Conservation (phyloP, 2,888 invertebrate species). For the Trichopoda pennipes region DNA sequence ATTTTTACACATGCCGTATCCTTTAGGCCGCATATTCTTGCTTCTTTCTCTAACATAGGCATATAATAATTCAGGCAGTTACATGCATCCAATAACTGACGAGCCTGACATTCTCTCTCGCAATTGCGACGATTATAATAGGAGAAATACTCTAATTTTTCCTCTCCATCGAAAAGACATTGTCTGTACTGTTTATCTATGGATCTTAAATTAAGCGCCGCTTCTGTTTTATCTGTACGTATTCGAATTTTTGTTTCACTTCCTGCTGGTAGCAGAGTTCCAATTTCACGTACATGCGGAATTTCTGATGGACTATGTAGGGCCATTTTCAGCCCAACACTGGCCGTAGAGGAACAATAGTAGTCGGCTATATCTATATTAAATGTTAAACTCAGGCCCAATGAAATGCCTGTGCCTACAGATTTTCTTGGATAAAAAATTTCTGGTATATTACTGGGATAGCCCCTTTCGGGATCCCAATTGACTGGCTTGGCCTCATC, state of each 20-base stretch:
- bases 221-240: conserved; percentile 60
- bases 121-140: conserved; percentile 89
- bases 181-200: conserved; percentile 79
- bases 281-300: conserved; percentile 69
- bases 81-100: conserved; percentile 82
- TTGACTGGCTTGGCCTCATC: conserved; percentile 79
- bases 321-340: conserved; percentile 73
- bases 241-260: conserved; percentile 71
- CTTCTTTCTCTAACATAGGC: conserved; percentile 84
- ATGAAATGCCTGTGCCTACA: conserved; percentile 84
- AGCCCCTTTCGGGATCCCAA: conserved; percentile 88
- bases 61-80: conserved; percentile 72
- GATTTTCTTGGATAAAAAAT: conserved; percentile 82
- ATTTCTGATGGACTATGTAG: conserved; percentile 70
- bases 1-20: conserved; percentile 83
- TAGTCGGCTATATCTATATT: conserved; percentile 87
- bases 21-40: conserved; percentile 85
- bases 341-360: conserved; percentile 88
- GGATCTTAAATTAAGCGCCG: conserved; percentile 65
- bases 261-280: conserved; percentile 69
- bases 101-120: conserved; percentile 88
- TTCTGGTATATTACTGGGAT: conserved; percentile 82
- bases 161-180: conserved; percentile 87
- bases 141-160: conserved; percentile 84
- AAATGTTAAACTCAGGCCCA: conserved; percentile 86